Conservation (phyloP, 2,888 invertebrate genomes). For the Xanthia togata region DNA sequence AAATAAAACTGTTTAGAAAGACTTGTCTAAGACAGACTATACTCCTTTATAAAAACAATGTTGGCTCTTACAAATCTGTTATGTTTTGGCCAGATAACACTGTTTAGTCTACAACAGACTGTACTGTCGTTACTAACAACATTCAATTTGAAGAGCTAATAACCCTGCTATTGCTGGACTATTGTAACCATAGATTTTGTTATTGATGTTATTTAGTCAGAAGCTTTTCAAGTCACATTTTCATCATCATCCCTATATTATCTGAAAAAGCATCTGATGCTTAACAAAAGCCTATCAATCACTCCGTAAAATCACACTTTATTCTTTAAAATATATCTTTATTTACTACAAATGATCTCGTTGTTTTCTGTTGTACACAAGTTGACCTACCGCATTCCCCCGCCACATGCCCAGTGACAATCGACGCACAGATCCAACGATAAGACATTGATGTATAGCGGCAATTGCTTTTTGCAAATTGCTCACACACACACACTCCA, state of each 20-base stretch:
- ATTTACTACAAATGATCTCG: neutral
- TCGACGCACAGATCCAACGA: conserved; percentile 81
- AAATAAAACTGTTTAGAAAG: neutral
- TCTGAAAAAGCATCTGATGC: neutral
- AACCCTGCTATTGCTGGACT: too few relatives aligned
- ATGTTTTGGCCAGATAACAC: neutral
- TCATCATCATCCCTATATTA: too few relatives aligned
- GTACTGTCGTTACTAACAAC: too few relatives aligned
- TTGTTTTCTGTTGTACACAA: neutral
- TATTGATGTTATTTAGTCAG: neutral
- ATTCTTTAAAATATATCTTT: neutral
- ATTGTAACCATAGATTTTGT: too few relatives aligned
- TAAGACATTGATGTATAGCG: conserved; percentile 86
- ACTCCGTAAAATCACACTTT: neutral
- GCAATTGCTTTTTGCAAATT: conserved; percentile 88
- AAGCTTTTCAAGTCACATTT: too few relatives aligned
- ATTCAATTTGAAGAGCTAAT: too few relatives aligned
- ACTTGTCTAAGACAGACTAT: neutral
- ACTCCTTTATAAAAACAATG: neutral
- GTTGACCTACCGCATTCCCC: conserved; percentile 29
- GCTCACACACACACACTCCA: conserved; percentile 74
- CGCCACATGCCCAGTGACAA: conserved; percentile 70
- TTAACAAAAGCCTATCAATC: neutral
- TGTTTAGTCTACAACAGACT: too few relatives aligned
- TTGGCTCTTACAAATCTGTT: neutral